Evolutionary conservation across 2,797 vertebrate species (phyloP).

Genomic region (Limosa lapponica): DNA sequence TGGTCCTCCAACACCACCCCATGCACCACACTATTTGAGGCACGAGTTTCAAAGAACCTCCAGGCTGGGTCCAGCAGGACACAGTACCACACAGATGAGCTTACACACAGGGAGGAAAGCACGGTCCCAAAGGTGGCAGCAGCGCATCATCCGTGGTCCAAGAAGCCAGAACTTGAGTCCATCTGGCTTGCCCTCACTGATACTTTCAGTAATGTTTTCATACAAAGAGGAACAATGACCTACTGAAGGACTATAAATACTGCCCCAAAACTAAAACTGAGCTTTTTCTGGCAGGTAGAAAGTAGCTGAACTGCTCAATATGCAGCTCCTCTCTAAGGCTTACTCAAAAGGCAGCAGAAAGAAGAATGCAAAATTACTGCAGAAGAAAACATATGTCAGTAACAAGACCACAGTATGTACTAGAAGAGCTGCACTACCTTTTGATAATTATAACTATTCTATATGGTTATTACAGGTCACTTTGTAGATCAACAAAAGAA

Average conservation of each 20-base stretch:
- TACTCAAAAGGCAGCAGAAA: neutral
- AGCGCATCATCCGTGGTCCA: accelerated
- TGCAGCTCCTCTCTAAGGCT: neutral
- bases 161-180: neutral
- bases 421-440: neutral
- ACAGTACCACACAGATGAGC: accelerated
- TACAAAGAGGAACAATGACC: neutral
- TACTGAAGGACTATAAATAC: neutral
- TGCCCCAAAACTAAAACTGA: neutral
- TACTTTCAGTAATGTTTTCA: neutral
- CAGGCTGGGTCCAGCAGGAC: too few relatives aligned
- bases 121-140: accelerated
- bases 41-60: neutral
- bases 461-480: neutral
- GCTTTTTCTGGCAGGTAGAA: neutral
- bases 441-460: neutral
- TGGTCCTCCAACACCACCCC: neutral
- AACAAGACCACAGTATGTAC: neutral
- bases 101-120: neutral
- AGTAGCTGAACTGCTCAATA: neutral
- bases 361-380: neutral
- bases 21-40: accelerated
- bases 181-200: neutral
- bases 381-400: neutral
- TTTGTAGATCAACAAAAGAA: neutral